Conservation (phyloP, 2,113 vertebrate species). For the Lycaon pictus region DNA sequence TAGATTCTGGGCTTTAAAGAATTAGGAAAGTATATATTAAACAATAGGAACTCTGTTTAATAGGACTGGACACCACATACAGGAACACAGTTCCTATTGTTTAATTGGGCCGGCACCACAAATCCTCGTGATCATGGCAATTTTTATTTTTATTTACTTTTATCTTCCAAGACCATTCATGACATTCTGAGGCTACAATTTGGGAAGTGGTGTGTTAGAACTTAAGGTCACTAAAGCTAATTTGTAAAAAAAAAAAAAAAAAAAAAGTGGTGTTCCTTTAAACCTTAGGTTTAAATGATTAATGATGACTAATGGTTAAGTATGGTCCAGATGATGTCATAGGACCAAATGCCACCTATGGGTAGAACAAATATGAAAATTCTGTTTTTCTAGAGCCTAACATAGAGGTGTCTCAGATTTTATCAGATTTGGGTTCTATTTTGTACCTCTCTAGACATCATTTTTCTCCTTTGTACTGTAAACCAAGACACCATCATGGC, state of each 20-base stretch:
- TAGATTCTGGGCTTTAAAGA: neutral
- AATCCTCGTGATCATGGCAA: neutral
- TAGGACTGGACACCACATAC: no score
- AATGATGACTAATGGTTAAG: neutral
- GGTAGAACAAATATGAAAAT: neutral
- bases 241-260: neutral
- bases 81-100: no score
- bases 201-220: neutral
- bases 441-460: neutral
- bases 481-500: neutral
- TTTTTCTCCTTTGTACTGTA: neutral
- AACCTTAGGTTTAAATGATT: neutral
- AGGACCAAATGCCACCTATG: neutral
- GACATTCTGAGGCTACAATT: neutral
- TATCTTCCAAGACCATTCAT: neutral
- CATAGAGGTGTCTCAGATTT: neutral
- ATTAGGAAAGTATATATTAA: neutral
- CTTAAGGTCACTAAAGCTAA: neutral
- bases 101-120: rapidly evolving
- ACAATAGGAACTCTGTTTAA: no score
- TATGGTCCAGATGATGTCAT: neutral
- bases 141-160: neutral
- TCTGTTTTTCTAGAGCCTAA: neutral
- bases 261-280: neutral
- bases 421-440: neutral